Percentiles rank a stretch among this genome's conserved stretches.
These are phyloP conservation scores for Neosilurus mollespiculum DNA, from an alignment of 2,797 vertebrate genomes.

Conservation along the genomic window DNA sequence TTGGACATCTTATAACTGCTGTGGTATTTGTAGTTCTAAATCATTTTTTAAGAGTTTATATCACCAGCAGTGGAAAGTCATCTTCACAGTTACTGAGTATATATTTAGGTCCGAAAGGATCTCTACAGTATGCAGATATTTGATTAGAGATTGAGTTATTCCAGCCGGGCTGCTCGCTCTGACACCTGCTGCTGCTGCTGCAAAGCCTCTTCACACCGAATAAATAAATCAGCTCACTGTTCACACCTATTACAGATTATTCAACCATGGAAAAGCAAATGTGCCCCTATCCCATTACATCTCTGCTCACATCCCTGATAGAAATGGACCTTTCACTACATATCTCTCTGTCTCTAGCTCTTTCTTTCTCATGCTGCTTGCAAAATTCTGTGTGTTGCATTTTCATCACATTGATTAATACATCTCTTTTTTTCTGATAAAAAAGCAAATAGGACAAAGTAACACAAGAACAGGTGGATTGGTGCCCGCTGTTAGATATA, in stretches of 20 bases:
- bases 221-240: slow-evolving; percentile 25
- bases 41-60: no score
- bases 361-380: neutral
- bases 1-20: no score
- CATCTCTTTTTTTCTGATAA: neutral
- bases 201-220: slow-evolving; percentile 27
- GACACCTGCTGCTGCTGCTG: slow-evolving; percentile 15
- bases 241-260: slow-evolving; percentile 13
- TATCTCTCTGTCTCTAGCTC: neutral
- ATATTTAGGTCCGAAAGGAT: no score
- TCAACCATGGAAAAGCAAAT: slow-evolving; percentile 2
- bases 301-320: neutral
- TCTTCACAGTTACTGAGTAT: no score
- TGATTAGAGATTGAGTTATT: slow-evolving; percentile 12
- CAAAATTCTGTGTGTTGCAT: neutral
- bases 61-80: no score
- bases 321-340: neutral
- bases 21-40: no score
- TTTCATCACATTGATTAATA: neutral
- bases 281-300: neutral
- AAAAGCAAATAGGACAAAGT: neutral
- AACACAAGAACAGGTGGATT: neutral
- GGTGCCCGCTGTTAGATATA: neutral
- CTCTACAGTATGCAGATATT: slow-evolving; percentile 9
- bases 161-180: slow-evolving; percentile 23